These are phyloP conservation scores for Varecia variegata DNA, from an alignment of 2,797 vertebrate genomes.

Conservation along the genomic window DNA sequence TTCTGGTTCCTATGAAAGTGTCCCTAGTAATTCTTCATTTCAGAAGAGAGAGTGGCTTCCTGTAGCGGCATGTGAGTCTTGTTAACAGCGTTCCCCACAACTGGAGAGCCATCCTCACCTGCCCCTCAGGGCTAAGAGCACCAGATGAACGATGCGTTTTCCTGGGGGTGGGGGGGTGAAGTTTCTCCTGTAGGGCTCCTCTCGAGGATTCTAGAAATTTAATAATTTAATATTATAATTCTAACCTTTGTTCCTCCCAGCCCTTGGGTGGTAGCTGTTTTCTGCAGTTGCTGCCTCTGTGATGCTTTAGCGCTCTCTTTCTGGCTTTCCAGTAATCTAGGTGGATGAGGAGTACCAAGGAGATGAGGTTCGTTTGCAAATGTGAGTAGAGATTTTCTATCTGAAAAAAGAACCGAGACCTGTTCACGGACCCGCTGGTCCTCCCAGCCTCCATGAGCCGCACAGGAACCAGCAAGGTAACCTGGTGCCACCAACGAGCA, in stretches of 20 bases:
- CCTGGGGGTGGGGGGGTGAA: no score
- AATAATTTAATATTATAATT: not conserved
- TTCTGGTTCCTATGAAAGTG: no score
- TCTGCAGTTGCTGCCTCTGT: not conserved
- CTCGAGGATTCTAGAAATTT: no score
- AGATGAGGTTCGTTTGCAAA: not conserved
- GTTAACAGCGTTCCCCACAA: no score
- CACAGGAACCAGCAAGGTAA: not conserved
- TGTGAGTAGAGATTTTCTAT: not conserved
- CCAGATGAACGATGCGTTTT: no score
- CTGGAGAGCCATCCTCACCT: no score
- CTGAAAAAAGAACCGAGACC: not conserved
- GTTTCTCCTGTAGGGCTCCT: no score
- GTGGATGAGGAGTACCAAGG: not conserved
- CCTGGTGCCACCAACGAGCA: not conserved
- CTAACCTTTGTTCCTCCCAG: not conserved
- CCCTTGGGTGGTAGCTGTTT: not conserved
- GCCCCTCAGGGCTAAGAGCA: no score
- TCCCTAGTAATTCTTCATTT: no score
- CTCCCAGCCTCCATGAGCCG: not conserved
- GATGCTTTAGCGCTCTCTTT: not conserved
- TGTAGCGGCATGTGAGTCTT: no score
- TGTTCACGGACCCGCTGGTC: not conserved
- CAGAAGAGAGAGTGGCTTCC: no score
- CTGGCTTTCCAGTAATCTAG: not conserved